phyloP scores from a whole-genome alignment of 2,113 vertebrate genomes.

The Neodon shergylaensis region DNA sequence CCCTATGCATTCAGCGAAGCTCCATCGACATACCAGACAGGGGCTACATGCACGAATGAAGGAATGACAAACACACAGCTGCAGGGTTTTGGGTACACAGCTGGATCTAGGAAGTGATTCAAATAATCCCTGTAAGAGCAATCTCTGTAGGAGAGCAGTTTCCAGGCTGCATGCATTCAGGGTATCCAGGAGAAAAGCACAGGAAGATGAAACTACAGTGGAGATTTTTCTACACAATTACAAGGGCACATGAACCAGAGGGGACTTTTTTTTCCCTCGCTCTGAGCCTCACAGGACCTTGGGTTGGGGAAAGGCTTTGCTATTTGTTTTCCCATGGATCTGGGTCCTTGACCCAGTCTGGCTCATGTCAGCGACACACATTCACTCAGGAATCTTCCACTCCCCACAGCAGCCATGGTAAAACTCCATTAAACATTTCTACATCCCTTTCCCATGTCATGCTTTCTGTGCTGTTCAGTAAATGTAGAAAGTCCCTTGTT shows the following conservation, averaged over 20 bases:
- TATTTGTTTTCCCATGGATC: background rate
- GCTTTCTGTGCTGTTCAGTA: background rate
- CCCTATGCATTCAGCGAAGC: no score
- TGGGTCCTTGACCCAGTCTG: background rate
- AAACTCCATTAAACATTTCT: background rate
- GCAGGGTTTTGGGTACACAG: background rate
- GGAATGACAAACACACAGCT: background rate
- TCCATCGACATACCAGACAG: background rate
- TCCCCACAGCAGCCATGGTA: background rate
- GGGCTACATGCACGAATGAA: background rate
- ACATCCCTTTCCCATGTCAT: background rate
- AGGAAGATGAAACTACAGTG: background rate
- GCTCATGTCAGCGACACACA: background rate
- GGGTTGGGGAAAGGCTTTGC: background rate
- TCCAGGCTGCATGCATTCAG: background rate
- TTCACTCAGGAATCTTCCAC: background rate
- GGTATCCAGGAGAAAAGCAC: background rate
- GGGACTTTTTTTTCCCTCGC: background rate
- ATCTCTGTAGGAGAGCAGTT: background rate
- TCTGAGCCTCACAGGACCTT: background rate
- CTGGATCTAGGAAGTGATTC: background rate
- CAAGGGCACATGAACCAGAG: background rate
- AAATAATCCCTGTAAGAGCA: background rate
- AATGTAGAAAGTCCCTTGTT: background rate
- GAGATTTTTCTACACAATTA: background rate